Evolutionary conservation across 2,888 invertebrate genomes (phyloP).

Genomic region (Papilio demoleus): DNA sequence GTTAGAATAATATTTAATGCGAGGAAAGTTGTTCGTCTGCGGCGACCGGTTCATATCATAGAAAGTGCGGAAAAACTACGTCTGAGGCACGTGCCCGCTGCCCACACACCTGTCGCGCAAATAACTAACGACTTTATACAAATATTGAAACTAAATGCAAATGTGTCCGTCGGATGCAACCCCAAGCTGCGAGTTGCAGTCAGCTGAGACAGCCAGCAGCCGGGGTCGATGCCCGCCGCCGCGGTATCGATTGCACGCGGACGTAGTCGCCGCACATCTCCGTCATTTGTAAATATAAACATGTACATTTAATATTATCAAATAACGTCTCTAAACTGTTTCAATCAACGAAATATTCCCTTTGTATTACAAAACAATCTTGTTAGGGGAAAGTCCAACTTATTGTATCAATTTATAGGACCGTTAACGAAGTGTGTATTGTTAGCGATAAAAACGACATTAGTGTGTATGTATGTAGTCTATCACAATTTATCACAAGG

Average conservation of each 20-base stretch:
- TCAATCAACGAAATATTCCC: no score
- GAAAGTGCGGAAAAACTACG: constrained; percentile 19
- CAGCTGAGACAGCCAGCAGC: background rate
- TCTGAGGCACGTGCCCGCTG: background rate
- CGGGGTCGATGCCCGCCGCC: background rate
- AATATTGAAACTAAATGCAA: no score
- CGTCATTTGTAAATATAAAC: background rate
- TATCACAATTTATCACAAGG: background rate
- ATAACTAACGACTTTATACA: no score
- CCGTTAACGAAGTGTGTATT: background rate
- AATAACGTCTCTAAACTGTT: no score
- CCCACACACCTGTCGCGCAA: constrained; percentile 2
- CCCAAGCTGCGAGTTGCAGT: background rate
- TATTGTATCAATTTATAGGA: no score
- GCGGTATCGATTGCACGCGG: constrained; percentile 20
- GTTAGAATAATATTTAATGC: constrained; percentile 26
- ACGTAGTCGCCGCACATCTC: constrained; percentile 5
- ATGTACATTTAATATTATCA: background rate
- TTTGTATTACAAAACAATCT: no score
- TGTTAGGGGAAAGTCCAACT: no score
- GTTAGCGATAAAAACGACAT: background rate
- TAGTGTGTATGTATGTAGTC: no score
- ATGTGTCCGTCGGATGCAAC: background rate
- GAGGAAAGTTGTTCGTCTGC: constrained; percentile 12
- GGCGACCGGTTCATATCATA: constrained; percentile 18